These are phyloP conservation scores for Andricus curvator DNA, from an alignment of 2,888 invertebrate species.

Conservation along the genomic window DNA sequence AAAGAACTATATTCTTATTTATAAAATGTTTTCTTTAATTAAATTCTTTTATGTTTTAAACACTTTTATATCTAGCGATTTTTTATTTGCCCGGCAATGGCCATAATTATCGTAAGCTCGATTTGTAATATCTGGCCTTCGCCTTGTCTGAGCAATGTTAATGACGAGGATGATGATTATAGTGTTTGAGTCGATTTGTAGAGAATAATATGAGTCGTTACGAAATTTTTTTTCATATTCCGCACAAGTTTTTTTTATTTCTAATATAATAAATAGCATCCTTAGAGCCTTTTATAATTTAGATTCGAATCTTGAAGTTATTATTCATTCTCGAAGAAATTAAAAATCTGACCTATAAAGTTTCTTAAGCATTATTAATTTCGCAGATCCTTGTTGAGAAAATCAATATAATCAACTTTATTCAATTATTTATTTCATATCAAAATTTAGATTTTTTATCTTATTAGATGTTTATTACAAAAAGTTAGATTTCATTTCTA, in stretches of 20 bases:
- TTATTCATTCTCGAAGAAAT: not conserved
- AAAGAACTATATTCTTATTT: not conserved
- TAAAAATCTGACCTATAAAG: not conserved
- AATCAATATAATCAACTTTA: not conserved
- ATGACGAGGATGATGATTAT: conserved; percentile 25
- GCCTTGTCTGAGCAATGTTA: conserved; percentile 45
- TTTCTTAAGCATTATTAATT: not conserved
- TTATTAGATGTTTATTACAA: not conserved
- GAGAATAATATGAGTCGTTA: conserved; percentile 4
- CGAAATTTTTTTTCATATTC: conserved; percentile 7
- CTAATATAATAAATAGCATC: conserved; percentile 13
- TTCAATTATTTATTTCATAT: not conserved
- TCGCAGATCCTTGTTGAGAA: not conserved
- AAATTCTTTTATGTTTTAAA: not conserved
- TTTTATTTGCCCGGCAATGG: not conserved
- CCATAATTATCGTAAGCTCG: conserved; percentile 36
- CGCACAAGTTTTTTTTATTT: not conserved
- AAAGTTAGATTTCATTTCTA: too few species aligned
- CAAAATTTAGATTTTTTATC: not conserved
- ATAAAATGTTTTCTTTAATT: not conserved
- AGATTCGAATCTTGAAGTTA: not conserved
- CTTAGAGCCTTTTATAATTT: not conserved
- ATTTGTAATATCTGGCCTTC: conserved; percentile 50
- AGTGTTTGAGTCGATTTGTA: conserved; percentile 12
- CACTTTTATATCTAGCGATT: not conserved